A percentile compares a stretch with the other conserved stretches of the same genome.
These are phyloP conservation scores for Pocota personata DNA, from an alignment of 2,888 invertebrate genomes.

Conservation along the genomic window DNA sequence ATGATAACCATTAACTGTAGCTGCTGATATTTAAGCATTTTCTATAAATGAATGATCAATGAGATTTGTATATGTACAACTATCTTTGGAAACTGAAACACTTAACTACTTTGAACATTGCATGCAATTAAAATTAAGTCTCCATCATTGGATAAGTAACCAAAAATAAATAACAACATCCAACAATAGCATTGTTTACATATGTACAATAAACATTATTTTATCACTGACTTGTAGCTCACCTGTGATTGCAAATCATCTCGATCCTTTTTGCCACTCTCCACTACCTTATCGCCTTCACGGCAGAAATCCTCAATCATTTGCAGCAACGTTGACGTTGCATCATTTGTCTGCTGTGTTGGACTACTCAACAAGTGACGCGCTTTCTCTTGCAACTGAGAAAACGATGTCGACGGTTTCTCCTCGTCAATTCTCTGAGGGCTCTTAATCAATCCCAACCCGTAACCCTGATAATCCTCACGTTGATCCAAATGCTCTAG, in stretches of 20 bases:
- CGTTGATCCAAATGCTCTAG: slow-evolving; percentile 83
- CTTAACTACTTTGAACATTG: slow-evolving; percentile 5
- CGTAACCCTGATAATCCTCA: slow-evolving; percentile 85
- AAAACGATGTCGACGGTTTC: slow-evolving; percentile 78
- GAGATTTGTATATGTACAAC: slow-evolving; percentile 6
- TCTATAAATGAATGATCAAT: slow-evolving; percentile 9
- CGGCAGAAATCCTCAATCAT: slow-evolving; percentile 86
- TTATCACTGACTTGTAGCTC: slow-evolving; percentile 72
- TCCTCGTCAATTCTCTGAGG: slow-evolving; percentile 76
- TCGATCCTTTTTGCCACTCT: slow-evolving; percentile 86
- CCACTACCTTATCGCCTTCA: slow-evolving; percentile 86
- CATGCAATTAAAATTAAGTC: slow-evolving; percentile 34
- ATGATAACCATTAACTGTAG: neutral
- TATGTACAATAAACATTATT: slow-evolving; percentile 14
- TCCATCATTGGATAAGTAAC: neutral
- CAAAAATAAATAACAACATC: slow-evolving; percentile 34
- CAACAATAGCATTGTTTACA: slow-evolving; percentile 6
- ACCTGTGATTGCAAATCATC: slow-evolving; percentile 91
- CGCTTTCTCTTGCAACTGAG: slow-evolving; percentile 81
- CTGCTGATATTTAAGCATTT: neutral
- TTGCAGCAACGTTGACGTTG: slow-evolving; percentile 83
- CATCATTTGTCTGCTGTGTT: slow-evolving; percentile 75
- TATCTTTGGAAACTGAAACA: neutral
- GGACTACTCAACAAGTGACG: slow-evolving; percentile 80
- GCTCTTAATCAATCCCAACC: slow-evolving; percentile 79